These are phyloP conservation scores for Pseudorasbora parva DNA, from an alignment of 2,113 vertebrate genomes.

Conservation along the genomic window DNA sequence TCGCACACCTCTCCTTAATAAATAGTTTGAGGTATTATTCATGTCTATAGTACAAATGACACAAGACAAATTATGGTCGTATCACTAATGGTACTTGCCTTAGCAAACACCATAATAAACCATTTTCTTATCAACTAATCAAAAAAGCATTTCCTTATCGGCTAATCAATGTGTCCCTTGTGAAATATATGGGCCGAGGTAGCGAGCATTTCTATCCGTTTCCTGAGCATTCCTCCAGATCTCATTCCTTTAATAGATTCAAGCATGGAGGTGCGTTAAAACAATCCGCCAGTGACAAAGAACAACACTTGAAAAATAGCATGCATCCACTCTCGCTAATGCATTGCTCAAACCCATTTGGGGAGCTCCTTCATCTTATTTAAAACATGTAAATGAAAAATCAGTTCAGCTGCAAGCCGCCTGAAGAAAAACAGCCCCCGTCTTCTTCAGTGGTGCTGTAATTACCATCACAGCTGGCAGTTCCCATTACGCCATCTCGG, in stretches of 20 bases:
- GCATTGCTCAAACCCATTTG: constrained; percentile 56
- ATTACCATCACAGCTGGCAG: constrained; percentile 78
- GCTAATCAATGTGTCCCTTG: not conserved
- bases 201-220: constrained; percentile 45
- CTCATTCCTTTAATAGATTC: constrained; percentile 50
- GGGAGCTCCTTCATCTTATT: constrained; percentile 67
- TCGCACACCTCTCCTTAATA: not conserved
- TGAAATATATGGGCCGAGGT: constrained; percentile 20
- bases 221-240: constrained; percentile 42
- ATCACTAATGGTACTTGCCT: constrained; percentile 1
- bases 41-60: not conserved
- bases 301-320: constrained; percentile 57
- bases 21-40: not conserved
- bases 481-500: constrained; percentile 76
- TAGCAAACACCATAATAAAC: not conserved
- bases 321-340: constrained; percentile 54
- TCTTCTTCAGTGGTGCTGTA: constrained; percentile 68
- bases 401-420: constrained; percentile 65
- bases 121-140: not conserved
- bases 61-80: not conserved
- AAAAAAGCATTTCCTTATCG: constrained; percentile 6
- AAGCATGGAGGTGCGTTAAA: constrained; percentile 42
- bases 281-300: constrained; percentile 48
- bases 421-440: constrained; percentile 74
- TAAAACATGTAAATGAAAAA: constrained; percentile 74